Evolutionary conservation across 1,140 invertebrate species (phyloP).

Genomic region (Gerris buenoi): DNA sequence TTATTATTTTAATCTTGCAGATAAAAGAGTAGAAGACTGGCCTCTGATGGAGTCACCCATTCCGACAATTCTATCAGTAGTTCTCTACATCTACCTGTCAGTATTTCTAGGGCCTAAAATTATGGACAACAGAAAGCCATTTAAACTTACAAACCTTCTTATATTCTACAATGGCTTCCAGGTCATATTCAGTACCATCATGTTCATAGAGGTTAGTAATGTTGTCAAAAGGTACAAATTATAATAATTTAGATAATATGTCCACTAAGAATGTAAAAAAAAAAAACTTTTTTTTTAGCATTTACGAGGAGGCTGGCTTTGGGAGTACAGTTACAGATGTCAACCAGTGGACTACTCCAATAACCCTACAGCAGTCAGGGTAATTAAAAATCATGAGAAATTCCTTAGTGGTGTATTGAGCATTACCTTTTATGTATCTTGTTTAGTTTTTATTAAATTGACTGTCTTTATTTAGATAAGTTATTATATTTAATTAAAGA

Average conservation of each 20-base stretch:
- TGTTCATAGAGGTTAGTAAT: constrained; percentile 75
- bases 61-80: constrained; percentile 66
- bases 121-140: constrained; percentile 78
- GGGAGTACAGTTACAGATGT: constrained; percentile 80
- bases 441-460: too few relatives aligned
- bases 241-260: too few relatives aligned
- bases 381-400: too few relatives aligned
- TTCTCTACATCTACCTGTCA: constrained; percentile 64
- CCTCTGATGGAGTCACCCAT: constrained; percentile 77
- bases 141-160: constrained; percentile 59
- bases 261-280: too few relatives aligned
- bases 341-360: constrained; percentile 84
- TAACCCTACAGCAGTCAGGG: constrained; percentile 59
- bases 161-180: constrained; percentile 82
- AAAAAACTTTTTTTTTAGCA: too few relatives aligned
- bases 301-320: constrained; percentile 66
- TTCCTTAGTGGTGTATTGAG: too few relatives aligned
- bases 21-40: constrained; percentile 78
- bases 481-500: too few relatives aligned
- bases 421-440: too few relatives aligned
- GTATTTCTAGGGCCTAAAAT: constrained; percentile 63
- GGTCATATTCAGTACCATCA: constrained; percentile 67
- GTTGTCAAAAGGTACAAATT: too few relatives aligned
- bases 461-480: too few relatives aligned
- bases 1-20: too few relatives aligned